Conservation (phyloP, 2,797 vertebrate species). For the Momotus momota region DNA sequence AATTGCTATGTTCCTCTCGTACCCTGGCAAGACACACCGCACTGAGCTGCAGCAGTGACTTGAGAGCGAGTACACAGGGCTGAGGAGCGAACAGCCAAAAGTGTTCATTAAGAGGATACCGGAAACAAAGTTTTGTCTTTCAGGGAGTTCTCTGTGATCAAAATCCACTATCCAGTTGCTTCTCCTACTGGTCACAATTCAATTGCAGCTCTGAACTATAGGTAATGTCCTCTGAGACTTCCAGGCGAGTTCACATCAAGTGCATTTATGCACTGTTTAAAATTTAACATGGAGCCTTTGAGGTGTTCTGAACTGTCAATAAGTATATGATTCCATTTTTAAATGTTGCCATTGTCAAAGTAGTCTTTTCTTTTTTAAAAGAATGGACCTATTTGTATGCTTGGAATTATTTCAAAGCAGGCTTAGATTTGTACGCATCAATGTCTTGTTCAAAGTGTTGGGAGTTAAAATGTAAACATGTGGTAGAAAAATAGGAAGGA, state of each 20-base stretch:
- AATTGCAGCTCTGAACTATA: neutral
- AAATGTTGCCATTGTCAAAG: neutral
- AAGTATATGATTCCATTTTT: neutral
- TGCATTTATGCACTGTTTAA: neutral
- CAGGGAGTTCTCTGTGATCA: neutral
- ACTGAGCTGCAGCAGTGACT: fast-evolving
- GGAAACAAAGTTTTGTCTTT: neutral
- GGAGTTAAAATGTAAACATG: neutral
- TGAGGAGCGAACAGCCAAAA: neutral
- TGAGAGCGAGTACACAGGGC: neutral
- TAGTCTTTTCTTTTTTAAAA: neutral
- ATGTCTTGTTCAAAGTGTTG: neutral
- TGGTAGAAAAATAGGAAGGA: neutral
- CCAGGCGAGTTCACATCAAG: neutral
- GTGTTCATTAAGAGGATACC: neutral
- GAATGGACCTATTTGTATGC: neutral
- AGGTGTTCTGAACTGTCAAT: neutral
- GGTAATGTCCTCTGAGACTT: neutral
- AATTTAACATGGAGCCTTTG: neutral
- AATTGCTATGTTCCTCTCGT: neutral
- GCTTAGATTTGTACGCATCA: neutral
- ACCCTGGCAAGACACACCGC: fast-evolving
- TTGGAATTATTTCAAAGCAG: neutral
- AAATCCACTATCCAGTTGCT: neutral
- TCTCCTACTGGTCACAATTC: neutral